These are phyloP conservation scores for Enteromius radiatus DNA, from an alignment of 2,797 vertebrate genomes.

Conservation along the genomic window DNA sequence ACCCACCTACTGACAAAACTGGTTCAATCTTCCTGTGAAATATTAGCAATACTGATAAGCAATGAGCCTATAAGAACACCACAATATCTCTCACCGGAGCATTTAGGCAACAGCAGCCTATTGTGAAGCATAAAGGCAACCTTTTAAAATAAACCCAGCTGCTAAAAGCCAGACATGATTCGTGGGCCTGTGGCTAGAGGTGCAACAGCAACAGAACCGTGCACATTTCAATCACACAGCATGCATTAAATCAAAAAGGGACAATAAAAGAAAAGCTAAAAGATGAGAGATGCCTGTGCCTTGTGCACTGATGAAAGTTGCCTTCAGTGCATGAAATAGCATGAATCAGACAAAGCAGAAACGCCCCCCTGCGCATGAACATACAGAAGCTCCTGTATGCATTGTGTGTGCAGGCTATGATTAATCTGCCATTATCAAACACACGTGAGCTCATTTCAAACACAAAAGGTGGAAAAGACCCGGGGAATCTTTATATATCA, in stretches of 20 bases:
- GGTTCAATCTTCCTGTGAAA: not conserved
- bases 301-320: slow-evolving; percentile 40
- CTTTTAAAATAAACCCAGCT: not conserved
- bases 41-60: not conserved
- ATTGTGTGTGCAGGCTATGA: slow-evolving; percentile 36
- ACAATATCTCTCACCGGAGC: too few species aligned
- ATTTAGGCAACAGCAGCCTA: not conserved
- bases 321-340: slow-evolving; percentile 34
- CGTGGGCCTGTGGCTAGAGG: not conserved
- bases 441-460: slow-evolving; percentile 14
- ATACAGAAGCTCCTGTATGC: slow-evolving; percentile 39
- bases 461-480: slow-evolving; percentile 4
- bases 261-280: not conserved
- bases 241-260: not conserved
- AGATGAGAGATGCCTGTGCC: not conserved
- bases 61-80: not conserved
- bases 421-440: slow-evolving; percentile 26
- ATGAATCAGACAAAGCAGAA: slow-evolving; percentile 60
- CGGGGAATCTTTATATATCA: not conserved
- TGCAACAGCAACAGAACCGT: not conserved
- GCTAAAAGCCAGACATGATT: not conserved
- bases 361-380: slow-evolving; percentile 58
- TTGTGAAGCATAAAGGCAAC: not conserved
- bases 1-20: slow-evolving; percentile 12
- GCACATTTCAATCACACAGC: not conserved